Base-by-base conservation (phyloP, 2,888 invertebrate genomes). In the Poecilus cupreus region DNA sequence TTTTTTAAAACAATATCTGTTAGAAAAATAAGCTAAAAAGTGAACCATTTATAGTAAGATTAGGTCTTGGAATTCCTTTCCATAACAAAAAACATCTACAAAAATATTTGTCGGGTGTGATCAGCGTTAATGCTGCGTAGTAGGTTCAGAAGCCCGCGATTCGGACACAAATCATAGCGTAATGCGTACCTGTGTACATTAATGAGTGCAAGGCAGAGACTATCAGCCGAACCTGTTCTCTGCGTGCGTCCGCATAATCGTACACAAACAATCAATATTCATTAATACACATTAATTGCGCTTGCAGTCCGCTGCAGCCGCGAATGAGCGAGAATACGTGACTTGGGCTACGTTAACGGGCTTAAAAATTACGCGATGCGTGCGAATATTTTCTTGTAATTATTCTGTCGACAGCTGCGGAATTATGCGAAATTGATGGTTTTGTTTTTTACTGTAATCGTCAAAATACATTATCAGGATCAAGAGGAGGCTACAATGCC, bases 231-330 rank as follows among this genome's bases (percentile, higher is more conserved):
- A 46, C 46, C 46, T 51, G 54, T 18, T 54, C 54, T 0, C 11
- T 68, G 39, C 68, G 68, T 68, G 68, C 39, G n/a, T 8, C 39
- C 39, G 68, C 68, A 68, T 68, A 68, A 68, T 68, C 37, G 11
- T 68, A 6, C 37, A 20, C 68, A 68, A 68, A 68, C 39, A 68
- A 68, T 68, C 39, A 39, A 68, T 68, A 68, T 68, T 68, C 37
- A 68, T 68, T 68, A 68, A 68, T 68, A 68, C 11, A 18, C 68
- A 68, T 68, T 68, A 16, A 68, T 37, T 37, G 18, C 18, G 37
- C 10, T 4, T 20, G 10, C n/a, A 32, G 37, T 68, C 32, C 37
- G 16, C 6, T 16, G 68, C 6, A n/a, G n/a, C n/a, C n/a, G n/a
- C n/a, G n/a, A n/a, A n/a, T n/a, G n/a, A n/a, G n/a, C n/a, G n/a